A percentile compares a stretch with the other conserved stretches of the same genome.
Evolutionary conservation across 2,797 vertebrate species (phyloP).

Genomic region (Microchirus variegatus): DNA sequence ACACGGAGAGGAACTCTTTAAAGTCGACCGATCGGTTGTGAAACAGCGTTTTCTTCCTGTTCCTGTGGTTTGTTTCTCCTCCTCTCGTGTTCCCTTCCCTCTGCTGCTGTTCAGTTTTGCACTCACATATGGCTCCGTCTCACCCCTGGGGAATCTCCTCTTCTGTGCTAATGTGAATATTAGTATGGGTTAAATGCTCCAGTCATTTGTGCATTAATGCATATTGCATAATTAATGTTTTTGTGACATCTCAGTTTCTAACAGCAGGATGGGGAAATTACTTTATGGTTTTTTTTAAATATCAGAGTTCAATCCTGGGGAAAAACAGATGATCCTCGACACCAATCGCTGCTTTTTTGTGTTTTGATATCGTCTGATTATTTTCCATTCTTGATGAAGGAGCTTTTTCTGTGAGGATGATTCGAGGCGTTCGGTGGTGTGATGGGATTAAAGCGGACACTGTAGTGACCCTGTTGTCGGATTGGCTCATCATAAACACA

Average conservation of each 20-base stretch:
- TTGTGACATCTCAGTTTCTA: constrained; percentile 52
- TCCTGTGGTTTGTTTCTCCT: constrained; percentile 32
- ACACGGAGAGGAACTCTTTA: constrained; percentile 17
- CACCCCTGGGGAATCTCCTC: constrained; percentile 70
- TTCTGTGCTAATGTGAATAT: constrained; percentile 80
- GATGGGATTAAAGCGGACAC: constrained; percentile 78
- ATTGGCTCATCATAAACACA: constrained; percentile 72
- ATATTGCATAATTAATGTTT: constrained; percentile 80
- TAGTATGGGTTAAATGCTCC: constrained; percentile 81
- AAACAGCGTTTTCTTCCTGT: constrained; percentile 11
- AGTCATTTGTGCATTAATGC: constrained; percentile 79
- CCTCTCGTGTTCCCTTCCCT: constrained; percentile 35
- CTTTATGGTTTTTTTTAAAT: constrained; percentile 5
- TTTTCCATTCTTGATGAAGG: constrained; percentile 71
- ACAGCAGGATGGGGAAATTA: constrained; percentile 17
- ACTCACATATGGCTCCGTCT: constrained; percentile 69
- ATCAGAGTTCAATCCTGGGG: constrained; percentile 34
- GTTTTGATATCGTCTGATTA: constrained; percentile 70
- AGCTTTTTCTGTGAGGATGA: constrained; percentile 63
- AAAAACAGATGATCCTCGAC: constrained; percentile 25
- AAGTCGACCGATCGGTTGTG: constrained; percentile 10
- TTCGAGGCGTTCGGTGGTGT: constrained; percentile 64
- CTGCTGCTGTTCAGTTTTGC: constrained; percentile 56
- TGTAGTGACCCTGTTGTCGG: constrained; percentile 76
- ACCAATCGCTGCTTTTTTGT: constrained; percentile 66